Percentiles rank a stretch among this genome's conserved stretches.
Conservation (phyloP, 2,888 invertebrate genomes). For the Caenorhabditis sp. region DNA sequence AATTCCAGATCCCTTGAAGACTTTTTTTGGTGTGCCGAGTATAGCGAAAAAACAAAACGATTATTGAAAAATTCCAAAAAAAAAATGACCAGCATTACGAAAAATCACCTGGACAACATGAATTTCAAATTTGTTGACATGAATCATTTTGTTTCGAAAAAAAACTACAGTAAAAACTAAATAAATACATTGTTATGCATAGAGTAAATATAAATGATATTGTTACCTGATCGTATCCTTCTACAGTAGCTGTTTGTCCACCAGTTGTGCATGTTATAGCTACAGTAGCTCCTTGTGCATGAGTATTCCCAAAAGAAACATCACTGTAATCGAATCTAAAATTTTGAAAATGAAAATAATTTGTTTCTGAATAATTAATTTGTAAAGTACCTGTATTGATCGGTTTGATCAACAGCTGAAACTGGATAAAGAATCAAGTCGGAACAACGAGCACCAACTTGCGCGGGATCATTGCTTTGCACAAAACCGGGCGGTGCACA, state of each 20-base stretch:
- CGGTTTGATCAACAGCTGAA: constrained; percentile 70
- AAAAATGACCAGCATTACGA: too few species aligned
- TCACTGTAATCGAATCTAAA: constrained; percentile 69
- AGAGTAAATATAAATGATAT: not conserved
- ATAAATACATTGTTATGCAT: not conserved
- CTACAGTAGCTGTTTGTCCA: constrained; percentile 70
- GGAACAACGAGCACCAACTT: constrained; percentile 67
- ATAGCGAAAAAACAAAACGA: constrained; percentile 6
- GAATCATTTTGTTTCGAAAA: constrained; percentile 9
- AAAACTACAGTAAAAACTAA: not conserved
- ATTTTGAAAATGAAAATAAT: not conserved
- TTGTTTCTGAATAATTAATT: not conserved
- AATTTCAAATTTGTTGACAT: not conserved
- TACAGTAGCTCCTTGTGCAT: constrained; percentile 69
- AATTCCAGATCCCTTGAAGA: too few species aligned
- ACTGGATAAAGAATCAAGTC: constrained; percentile 70
- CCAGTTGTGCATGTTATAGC: constrained; percentile 69
- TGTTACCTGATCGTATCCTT: constrained; percentile 70
- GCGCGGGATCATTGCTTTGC: constrained; percentile 68
- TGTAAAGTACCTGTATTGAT: constrained; percentile 64
- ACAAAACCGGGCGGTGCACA: constrained; percentile 70
- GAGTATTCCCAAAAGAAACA: constrained; percentile 69
- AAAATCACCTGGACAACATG: too few species aligned
- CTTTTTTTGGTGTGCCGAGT: too few species aligned
- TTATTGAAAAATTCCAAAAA: not conserved